phyloP scores from a whole-genome alignment of 2,888 invertebrate species.

The Leptopterna dolabrata region DNA sequence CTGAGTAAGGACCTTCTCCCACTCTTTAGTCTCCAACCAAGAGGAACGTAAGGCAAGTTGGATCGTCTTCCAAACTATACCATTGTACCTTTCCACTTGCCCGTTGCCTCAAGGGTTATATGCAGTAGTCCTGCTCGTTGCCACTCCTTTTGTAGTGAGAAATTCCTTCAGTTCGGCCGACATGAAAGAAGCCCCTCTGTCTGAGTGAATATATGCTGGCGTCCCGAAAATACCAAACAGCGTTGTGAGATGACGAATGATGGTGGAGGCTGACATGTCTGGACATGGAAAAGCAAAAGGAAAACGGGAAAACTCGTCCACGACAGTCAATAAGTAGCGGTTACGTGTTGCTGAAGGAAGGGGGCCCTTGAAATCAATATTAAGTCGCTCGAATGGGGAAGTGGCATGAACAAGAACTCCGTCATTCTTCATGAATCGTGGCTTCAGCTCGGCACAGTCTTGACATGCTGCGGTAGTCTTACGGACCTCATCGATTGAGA shows the following conservation, averaged over 20 bases:
- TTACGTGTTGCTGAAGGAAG: slow-evolving; percentile 25
- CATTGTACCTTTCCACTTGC: slow-evolving; percentile 43
- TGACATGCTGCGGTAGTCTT: neutral
- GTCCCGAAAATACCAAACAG: slow-evolving; percentile 22
- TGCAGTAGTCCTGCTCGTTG: slow-evolving; percentile 38
- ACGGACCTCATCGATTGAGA: slow-evolving; percentile 54
- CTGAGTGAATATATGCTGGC: slow-evolving; percentile 36
- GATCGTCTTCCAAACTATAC: slow-evolving; percentile 51
- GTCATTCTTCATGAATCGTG: slow-evolving; percentile 11
- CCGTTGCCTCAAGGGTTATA: slow-evolving; percentile 53
- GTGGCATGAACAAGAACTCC: neutral
- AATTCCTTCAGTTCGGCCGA: slow-evolving; percentile 4
- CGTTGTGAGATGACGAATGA: slow-evolving; percentile 23
- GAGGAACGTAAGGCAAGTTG: neutral
- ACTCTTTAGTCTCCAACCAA: neutral
- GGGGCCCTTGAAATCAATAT: neutral
- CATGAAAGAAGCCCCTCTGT: slow-evolving; percentile 14
- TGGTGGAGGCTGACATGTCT: slow-evolving; percentile 39
- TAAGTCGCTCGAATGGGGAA: neutral
- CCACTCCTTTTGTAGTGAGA: neutral
- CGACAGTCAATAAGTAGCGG: slow-evolving; percentile 56
- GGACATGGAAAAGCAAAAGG: slow-evolving; percentile 33
- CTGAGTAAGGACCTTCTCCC: slow-evolving; percentile 47
- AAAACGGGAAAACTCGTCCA: slow-evolving; percentile 23
- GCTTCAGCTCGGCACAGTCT: slow-evolving; percentile 27